Conservation (phyloP, 2,888 invertebrate species). For the Epistrophe eligans region DNA sequence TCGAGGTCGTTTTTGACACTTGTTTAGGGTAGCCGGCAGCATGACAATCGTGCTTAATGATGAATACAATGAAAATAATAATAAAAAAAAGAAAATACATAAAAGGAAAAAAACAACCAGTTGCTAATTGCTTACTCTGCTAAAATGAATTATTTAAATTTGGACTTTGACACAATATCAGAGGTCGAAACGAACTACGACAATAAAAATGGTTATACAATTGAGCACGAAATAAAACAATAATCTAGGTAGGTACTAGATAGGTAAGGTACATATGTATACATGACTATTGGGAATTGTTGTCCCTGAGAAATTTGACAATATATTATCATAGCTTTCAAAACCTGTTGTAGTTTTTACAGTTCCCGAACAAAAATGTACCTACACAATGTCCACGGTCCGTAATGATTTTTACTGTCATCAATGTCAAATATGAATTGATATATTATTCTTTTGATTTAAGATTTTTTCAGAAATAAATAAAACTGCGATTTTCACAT, state of each 20-base stretch:
- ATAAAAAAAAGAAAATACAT: conserved; percentile 4
- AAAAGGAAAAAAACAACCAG: conserved; percentile 54
- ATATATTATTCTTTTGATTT: too few species aligned
- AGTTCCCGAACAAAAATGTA: too few species aligned
- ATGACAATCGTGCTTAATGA: conserved; percentile 37
- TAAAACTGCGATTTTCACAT: too few species aligned
- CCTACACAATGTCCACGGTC: too few species aligned
- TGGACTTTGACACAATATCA: conserved; percentile 25
- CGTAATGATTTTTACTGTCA: too few species aligned
- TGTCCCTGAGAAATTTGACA: not conserved
- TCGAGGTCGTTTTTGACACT: conserved; percentile 44
- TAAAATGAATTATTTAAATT: conserved; percentile 50
- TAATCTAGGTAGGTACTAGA: not conserved
- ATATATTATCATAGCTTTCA: too few species aligned
- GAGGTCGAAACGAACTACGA: not conserved
- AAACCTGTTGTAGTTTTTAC: too few species aligned
- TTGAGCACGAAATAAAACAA: not conserved
- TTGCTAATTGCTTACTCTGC: conserved; percentile 54
- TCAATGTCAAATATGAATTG: too few species aligned
- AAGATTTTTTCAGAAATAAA: too few species aligned
- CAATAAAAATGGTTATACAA: not conserved
- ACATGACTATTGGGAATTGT: not conserved
- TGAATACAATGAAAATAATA: conserved; percentile 44
- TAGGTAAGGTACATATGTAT: not conserved
- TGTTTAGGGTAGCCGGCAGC: conserved; percentile 7